Conservation (phyloP, 2,797 vertebrate species). For the Pangasius larnaudii region DNA sequence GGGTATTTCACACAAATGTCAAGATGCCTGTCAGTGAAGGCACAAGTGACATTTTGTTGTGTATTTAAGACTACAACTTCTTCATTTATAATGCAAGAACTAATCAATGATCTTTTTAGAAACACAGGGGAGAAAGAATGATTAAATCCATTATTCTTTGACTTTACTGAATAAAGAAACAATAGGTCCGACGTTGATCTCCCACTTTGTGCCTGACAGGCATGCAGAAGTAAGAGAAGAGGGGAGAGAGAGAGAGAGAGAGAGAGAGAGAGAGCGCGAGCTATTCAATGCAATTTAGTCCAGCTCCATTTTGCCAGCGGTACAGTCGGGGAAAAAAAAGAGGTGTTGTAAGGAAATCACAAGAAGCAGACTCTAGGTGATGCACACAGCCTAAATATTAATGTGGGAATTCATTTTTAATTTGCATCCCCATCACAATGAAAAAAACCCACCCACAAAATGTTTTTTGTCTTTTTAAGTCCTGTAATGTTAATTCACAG, state of each 20-base stretch:
- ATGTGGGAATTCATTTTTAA: background rate
- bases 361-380: conserved; percentile 42
- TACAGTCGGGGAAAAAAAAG: background rate
- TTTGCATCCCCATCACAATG: background rate
- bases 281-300: background rate
- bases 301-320: no score
- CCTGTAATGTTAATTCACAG: background rate
- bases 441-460: background rate
- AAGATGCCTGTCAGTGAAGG: conserved; percentile 46
- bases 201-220: conserved; percentile 64
- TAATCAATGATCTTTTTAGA: conserved; percentile 64
- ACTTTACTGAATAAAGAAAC: conserved; percentile 73
- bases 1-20: conserved; percentile 66
- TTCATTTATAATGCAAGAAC: conserved; percentile 59
- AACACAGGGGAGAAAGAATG: conserved; percentile 63
- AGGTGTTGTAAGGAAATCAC: conserved; percentile 38
- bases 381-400: conserved; percentile 1
- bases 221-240: conserved; percentile 17
- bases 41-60: conserved; percentile 38
- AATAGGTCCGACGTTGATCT: conserved; percentile 69
- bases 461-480: no score
- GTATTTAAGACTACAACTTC: conserved; percentile 58
- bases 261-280: background rate
- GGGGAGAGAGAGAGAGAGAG: background rate
- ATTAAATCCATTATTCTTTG: conserved; percentile 76